Evolutionary conservation across 1,140 invertebrate species (phyloP), one percentile per base, ranked within the genome.

Genomic region (Bombus superbus): DNA sequence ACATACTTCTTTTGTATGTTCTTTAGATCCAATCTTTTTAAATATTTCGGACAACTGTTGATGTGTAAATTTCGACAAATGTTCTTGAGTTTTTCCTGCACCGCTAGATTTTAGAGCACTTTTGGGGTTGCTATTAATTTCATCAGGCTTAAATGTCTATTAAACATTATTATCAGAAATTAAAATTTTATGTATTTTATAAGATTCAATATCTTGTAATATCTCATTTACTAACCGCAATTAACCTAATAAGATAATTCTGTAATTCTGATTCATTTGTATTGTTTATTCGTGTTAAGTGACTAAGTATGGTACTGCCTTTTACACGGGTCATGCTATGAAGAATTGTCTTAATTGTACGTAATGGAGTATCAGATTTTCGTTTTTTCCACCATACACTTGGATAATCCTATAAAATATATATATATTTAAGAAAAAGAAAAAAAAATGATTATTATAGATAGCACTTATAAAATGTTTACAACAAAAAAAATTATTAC

Each of bases 331-430:
- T 97, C 94, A 98, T 96, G 69, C 98, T 97, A 94, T 99, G 98
- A 78, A 99, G 95, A 88, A 99, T 96, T 1, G 98, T 99, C 95
- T 99, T 99, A 38, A 99, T 97, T 59, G 98, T 99, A 89, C 98
- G 96, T 64, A 98, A 91, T 3, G 98, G 98, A 38, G 97, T 97
- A 92, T 98, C 98, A 66, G 96, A 96, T 3, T 96, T 94, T 82
- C 97, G 96, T 71, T 96, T 96, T 92, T 97, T 98, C 97, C 98
- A 98, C 93, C 97, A 97, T 35, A 95, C 95, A 80, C 96, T 97
- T 44, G 98, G 98, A 94, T 98, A 98, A 81, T 97, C 97, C 96
- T 97, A 96, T 76, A 86, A 86, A 90, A 89, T 42, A 75, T 84
- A 92, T 25, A 80, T 32, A 83, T 75, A 40, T 22, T 38, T 25